Percentiles rank a stretch among this genome's conserved stretches.
Conservation (phyloP, 2,888 invertebrate genomes). For the Dolichopus griseipennis region DNA sequence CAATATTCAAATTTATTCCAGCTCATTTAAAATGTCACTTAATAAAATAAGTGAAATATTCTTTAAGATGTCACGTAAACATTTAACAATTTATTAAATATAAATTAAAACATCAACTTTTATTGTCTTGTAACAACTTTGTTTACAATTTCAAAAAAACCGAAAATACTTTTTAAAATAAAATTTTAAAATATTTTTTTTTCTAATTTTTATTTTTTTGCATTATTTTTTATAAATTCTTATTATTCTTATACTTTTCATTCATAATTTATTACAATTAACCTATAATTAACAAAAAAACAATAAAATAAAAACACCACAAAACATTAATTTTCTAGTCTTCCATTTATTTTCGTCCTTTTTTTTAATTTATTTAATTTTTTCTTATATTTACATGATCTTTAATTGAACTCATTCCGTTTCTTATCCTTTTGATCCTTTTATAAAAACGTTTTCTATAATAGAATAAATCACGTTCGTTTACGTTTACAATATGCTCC, state of each 20-base stretch:
- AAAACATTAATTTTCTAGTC: background rate
- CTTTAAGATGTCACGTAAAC: too few species aligned
- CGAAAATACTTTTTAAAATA: too few species aligned
- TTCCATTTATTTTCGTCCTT: background rate
- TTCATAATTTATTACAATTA: constrained; percentile 6
- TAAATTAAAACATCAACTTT: too few species aligned
- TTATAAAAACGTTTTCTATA: background rate
- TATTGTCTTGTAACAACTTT: too few species aligned
- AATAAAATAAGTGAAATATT: too few species aligned
- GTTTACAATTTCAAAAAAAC: too few species aligned
- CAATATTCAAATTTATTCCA: too few species aligned
- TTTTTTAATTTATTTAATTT: constrained; percentile 6
- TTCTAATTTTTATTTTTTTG: background rate
- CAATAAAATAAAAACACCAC: background rate
- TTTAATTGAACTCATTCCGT: background rate
- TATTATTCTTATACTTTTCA: background rate
- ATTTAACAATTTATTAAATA: too few species aligned
- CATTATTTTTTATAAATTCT: background rate
- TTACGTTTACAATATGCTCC: background rate
- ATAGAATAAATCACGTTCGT: background rate
- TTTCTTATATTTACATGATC: constrained; percentile 2
- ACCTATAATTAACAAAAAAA: background rate
- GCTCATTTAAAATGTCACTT: too few species aligned
- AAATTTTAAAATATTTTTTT: too few species aligned
- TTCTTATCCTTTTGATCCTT: background rate